These are phyloP conservation scores for Phalera bucephala DNA, from an alignment of 2,888 invertebrate genomes.

Conservation along the genomic window DNA sequence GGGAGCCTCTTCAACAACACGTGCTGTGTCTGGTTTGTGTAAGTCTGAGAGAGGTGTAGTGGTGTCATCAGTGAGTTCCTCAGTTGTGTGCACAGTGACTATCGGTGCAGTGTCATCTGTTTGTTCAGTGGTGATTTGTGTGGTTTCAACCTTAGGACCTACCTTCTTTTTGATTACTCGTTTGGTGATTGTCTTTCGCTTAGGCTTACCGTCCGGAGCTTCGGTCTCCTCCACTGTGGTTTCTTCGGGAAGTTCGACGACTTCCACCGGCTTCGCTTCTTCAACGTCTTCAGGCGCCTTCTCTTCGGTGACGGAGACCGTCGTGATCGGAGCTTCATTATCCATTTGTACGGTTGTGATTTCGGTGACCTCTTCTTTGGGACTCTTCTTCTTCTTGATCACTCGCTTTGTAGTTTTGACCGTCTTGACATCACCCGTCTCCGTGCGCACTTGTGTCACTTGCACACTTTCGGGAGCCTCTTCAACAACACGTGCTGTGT, in stretches of 20 bases:
- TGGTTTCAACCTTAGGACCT: slow-evolving; percentile 29
- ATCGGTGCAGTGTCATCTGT: slow-evolving; percentile 3
- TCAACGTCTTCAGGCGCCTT: background rate
- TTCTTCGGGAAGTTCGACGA: slow-evolving; percentile 9
- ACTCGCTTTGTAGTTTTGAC: slow-evolving; percentile 7
- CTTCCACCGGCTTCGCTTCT: background rate
- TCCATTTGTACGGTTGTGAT: slow-evolving; percentile 10
- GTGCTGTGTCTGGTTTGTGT: background rate
- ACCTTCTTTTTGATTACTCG: slow-evolving; percentile 33
- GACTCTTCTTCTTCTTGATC: slow-evolving; percentile 9
- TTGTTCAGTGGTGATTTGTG: slow-evolving; percentile 10
- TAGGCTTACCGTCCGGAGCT: slow-evolving; percentile 7
- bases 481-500: background rate
- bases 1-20: background rate
- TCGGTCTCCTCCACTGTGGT: slow-evolving; percentile 1
- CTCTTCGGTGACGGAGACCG: slow-evolving; percentile 4
- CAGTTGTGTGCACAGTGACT: slow-evolving; percentile 5
- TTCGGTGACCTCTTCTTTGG: slow-evolving; percentile 7
- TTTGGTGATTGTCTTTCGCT: slow-evolving; percentile 21
- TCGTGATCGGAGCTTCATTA: slow-evolving; percentile 6
- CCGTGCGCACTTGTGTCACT: slow-evolving; percentile 4
- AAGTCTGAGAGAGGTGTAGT: slow-evolving; percentile 1
- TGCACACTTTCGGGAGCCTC: slow-evolving; percentile 6
- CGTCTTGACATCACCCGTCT: slow-evolving; percentile 2
- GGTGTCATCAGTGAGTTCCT: slow-evolving; percentile 3